Conservation (phyloP, 1,140 invertebrate genomes). For the Bilobella aurantiaca region DNA sequence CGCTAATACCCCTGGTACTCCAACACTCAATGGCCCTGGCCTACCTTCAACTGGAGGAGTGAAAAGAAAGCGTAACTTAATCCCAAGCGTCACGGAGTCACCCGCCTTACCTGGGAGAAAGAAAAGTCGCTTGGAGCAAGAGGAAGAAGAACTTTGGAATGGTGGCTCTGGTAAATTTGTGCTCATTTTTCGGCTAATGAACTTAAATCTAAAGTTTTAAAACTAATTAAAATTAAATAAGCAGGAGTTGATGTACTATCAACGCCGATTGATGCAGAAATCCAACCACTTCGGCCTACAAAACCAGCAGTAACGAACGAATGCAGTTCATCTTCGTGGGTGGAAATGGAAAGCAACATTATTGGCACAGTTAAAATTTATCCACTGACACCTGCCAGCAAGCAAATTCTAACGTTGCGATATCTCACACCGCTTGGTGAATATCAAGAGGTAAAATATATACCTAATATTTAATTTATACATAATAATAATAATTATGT, state of each 20-base stretch:
- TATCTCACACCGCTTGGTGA: constrained; percentile 91
- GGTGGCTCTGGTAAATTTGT: background rate
- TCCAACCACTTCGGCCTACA: background rate
- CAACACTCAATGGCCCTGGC: too few species aligned
- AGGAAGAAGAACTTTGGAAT: background rate
- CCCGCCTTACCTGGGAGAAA: background rate
- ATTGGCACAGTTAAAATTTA: constrained; percentile 76
- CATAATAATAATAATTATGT: too few species aligned
- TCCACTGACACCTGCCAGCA: constrained; percentile 72
- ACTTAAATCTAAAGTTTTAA: too few species aligned
- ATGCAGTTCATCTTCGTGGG: constrained; percentile 73
- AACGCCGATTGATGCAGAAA: too few species aligned
- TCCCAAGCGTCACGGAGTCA: background rate
- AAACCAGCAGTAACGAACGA: background rate
- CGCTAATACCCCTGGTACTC: too few species aligned
- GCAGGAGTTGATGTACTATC: too few species aligned
- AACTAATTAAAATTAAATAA: too few species aligned
- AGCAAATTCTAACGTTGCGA: constrained; percentile 80
- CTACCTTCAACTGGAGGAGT: background rate
- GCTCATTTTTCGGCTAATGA: too few species aligned
- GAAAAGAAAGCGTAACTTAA: background rate
- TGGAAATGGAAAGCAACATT: constrained; percentile 73
- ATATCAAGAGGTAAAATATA: constrained; percentile 85
- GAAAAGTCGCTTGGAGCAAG: background rate
- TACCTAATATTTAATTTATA: constrained; percentile 22